phyloP scores from a whole-genome alignment of 1,140 invertebrate genomes.

The Trissolcus basalis region DNA sequence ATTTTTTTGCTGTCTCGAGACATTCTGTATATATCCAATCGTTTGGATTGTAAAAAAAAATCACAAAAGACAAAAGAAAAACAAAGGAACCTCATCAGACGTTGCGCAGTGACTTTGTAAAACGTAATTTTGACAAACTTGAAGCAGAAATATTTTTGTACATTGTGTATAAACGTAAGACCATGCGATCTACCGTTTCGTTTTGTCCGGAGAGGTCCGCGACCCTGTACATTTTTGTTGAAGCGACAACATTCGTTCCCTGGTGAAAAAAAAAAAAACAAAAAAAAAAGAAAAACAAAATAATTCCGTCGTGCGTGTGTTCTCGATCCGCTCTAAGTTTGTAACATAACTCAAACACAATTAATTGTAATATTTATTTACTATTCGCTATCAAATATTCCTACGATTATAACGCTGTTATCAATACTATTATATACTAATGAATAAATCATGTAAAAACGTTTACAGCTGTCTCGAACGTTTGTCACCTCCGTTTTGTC shows the following conservation, averaged over 20 bases:
- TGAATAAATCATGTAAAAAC: constrained; percentile 52
- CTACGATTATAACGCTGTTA: constrained; percentile 44
- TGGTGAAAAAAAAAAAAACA: too few species aligned
- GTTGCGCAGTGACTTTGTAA: constrained; percentile 51
- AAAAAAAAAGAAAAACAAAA: too few species aligned
- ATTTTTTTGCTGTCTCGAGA: too few species aligned
- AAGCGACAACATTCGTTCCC: neutral
- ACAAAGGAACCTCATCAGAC: constrained; percentile 6
- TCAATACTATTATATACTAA: constrained; percentile 45
- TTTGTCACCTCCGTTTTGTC: constrained; percentile 2
- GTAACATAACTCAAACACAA: constrained; percentile 46
- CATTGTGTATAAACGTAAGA: constrained; percentile 66
- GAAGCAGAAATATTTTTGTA: constrained; percentile 69
- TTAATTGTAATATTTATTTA: constrained; percentile 60
- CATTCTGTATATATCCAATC: too few species aligned
- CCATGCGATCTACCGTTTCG: constrained; percentile 5
- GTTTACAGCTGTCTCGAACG: too few species aligned
- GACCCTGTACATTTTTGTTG: too few species aligned
- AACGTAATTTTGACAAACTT: constrained; percentile 48
- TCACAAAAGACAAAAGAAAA: neutral
- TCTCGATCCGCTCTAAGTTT: constrained; percentile 28
- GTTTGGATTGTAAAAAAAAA: neutral
- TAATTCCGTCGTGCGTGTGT: too few species aligned
- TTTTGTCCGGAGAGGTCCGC: too few species aligned
- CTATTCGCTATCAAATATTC: constrained; percentile 50